Conservation (phyloP, 2,797 vertebrate species). For the Botia kubotai region DNA sequence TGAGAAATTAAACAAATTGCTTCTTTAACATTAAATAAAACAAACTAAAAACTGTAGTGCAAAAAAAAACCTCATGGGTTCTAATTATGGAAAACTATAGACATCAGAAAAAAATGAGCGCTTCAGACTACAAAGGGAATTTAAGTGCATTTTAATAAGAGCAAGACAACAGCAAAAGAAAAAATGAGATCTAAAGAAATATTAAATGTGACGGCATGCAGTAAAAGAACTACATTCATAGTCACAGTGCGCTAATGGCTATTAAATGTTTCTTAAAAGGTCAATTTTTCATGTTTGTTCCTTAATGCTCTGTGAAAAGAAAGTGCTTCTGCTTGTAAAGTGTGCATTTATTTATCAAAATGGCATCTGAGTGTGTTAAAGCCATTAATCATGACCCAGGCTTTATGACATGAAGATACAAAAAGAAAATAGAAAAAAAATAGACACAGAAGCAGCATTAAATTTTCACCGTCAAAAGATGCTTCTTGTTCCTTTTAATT, state of each 20-base stretch:
- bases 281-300: constrained; percentile 29
- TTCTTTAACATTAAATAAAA: constrained; percentile 83
- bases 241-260: constrained; percentile 16
- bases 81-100: constrained; percentile 87
- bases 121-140: constrained; percentile 86
- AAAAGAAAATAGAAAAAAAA: neutral
- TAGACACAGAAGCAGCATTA: neutral
- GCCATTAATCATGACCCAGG: constrained; percentile 35
- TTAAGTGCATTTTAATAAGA: constrained; percentile 84
- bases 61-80: constrained; percentile 81
- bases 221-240: constrained; percentile 30
- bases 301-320: constrained; percentile 17
- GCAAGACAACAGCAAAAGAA: constrained; percentile 78
- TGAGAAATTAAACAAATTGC: constrained; percentile 88
- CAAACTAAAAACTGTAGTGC: constrained; percentile 82
- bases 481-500: neutral
- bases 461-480: no score
- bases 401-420: neutral
- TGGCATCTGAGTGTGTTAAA: constrained; percentile 35
- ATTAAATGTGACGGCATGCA: constrained; percentile 51
- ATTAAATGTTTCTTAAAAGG: constrained; percentile 37
- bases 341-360: constrained; percentile 44
- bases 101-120: constrained; percentile 81
- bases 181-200: constrained; percentile 69
- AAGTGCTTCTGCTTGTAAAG: constrained; percentile 29